A percentile compares a stretch with the other conserved stretches of the same genome.
phyloP scores from a whole-genome alignment of 2,797 vertebrate genomes.

The Naso thynnoides region DNA sequence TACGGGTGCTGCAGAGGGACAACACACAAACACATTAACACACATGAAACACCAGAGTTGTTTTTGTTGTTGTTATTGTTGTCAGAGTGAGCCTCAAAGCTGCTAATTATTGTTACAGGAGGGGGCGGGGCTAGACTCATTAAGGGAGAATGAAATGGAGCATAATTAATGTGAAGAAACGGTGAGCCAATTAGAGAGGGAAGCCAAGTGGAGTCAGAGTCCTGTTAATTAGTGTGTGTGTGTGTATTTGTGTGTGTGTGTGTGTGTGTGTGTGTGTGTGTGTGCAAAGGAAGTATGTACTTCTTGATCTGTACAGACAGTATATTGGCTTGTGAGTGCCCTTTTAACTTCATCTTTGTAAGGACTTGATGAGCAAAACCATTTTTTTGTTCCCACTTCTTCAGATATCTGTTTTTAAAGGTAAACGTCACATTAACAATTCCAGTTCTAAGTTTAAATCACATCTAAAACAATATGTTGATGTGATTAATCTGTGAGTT shows the following conservation, averaged over 20 bases:
- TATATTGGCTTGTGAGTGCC: not conserved
- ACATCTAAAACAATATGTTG: too few species aligned
- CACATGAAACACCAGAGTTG: too few species aligned
- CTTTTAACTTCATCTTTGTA: not conserved
- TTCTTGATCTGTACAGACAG: too few species aligned
- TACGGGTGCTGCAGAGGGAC: slow-evolving; percentile 92
- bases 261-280: slow-evolving; percentile 12
- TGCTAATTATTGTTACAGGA: slow-evolving; percentile 84
- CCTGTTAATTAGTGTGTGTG: slow-evolving; percentile 71
- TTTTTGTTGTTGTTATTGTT: slow-evolving; percentile 6
- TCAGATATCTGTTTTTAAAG: too few species aligned
- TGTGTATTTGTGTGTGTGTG: slow-evolving; percentile 17
- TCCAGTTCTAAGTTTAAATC: too few species aligned
- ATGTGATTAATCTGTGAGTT: too few species aligned
- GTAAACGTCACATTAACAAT: too few species aligned
- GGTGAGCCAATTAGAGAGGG: slow-evolving; percentile 91
- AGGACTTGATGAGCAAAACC: not conserved
- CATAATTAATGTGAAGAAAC: slow-evolving; percentile 90
- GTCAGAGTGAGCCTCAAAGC: slow-evolving; percentile 63
- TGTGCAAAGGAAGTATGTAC: too few species aligned
- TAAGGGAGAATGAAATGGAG: slow-evolving; percentile 89
- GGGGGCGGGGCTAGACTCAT: slow-evolving; percentile 87
- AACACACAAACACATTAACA: slow-evolving; percentile 1
- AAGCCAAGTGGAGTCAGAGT: slow-evolving; percentile 88
- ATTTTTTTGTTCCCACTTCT: too few species aligned